Base-by-base conservation (phyloP, 2,888 invertebrate species). In the Synergus gifuensis region DNA sequence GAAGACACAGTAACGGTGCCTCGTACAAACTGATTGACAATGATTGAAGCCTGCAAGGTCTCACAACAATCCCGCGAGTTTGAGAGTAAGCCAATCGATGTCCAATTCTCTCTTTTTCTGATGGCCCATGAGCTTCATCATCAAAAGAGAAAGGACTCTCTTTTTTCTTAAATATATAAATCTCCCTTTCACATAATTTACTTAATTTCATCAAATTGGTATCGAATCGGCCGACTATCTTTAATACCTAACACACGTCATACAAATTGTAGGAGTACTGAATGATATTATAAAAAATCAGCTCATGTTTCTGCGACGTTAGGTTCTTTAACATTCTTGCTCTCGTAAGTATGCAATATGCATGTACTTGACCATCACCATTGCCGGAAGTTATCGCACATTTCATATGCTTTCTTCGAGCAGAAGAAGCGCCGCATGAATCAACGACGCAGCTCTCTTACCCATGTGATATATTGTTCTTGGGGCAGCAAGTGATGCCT, bases 21-120 rank as follows among this genome's bases (percentile, higher is more conserved):
- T 86, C 85, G 86, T 87, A 83, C 86, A 85, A 87, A 87, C 86
- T 87, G 89, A 89, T 88, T 89, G 89, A 88, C 88, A 88, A 87
- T 87, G 88, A 89, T 88, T 89, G 88, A 89, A 85, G 83, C 85
- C 84, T 85, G 83, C 80, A 84, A 82, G 83, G 80, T 83, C 69
- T 73, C 18, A 54, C 40, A 60, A 84, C 81, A 83, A 83, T 82
- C 84, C 79, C 60, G 18, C 78, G 28, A 63, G 63, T 77, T 63
- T 64, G 63, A 63, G 63, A 77, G 49, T 62, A 77, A 64, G 42
- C 42, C 66, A 66, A 40, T 40, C n/a, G 40, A 42, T 44, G 22
- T 62, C 42, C n/a, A 58, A 76, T 62, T 60, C 60, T 62, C 40
- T 76, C 40, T 58, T 66, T 62, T 42, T 76, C 44, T 5, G 62